Base-by-base conservation (phyloP, 2,797 vertebrate genomes). In the Crax fasciolata region DNA sequence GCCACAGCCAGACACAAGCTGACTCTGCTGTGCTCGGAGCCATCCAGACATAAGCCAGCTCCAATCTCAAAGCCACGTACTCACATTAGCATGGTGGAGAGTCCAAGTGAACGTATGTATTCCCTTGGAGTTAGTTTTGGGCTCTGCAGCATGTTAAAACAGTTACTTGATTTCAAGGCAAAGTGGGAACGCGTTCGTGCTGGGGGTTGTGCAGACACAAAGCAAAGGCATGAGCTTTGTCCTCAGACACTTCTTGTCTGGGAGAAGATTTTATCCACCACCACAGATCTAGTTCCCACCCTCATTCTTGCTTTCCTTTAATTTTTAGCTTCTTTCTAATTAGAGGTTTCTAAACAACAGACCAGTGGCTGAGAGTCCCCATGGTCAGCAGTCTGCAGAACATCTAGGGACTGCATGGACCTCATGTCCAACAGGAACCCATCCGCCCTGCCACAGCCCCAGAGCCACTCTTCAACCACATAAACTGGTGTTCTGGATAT, bases 1-100 rank as follows among this genome's bases (percentile, higher is more conserved):
- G 39, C 85, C 94, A 76, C 77, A 95, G 91, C 71, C 94, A 96
- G 95, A 95, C 91, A 93, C 83, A 63, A 95, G 96, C 96, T 91
- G 94, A 90, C 58, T 96, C 82, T 89, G 93, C 95, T 90, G 25
- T 6, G 85, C 91, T 95, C 9, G 2, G 73, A 95, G 91, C 83
- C 88, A 90, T 91, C 43, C 91, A 96, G 91, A 68, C 91, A 95
- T 49, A 62, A 94, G 83, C 91, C 95, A 90, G 91, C 35, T 95
- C 91, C 88, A 88, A 3, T 88, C 94, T 91, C 79, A 84, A 88
- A 94, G 95, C 87, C 91, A 95, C 59, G 44, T 93, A 96, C 41
- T 87, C 91, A 86, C 83, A 90, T 95, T 66, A 93, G 74, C 83
- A 89, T 46, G 44, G 66, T 15, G 63, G 52, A 94, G 87, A 93